Percentiles rank a stretch among this genome's conserved stretches.
phyloP scores from a whole-genome alignment of 2,888 invertebrate genomes.

The Agrochola lychnidis region DNA sequence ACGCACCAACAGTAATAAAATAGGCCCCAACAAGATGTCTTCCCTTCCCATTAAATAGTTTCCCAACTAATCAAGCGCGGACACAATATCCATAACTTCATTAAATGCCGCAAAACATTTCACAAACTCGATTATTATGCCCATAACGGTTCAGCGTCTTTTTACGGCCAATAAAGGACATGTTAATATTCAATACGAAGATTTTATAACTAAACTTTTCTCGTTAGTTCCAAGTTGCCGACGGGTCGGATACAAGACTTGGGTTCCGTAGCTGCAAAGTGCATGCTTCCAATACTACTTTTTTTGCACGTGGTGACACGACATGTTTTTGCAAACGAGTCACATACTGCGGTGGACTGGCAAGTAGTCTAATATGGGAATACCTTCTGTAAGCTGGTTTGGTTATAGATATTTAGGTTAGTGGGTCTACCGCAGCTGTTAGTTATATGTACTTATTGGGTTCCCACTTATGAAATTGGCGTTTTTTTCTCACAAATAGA shows the following conservation, averaged over 20 bases:
- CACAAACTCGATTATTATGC: slow-evolving; percentile 77
- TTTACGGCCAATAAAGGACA: slow-evolving; percentile 83
- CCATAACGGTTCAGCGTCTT: slow-evolving; percentile 74
- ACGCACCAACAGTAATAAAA: slow-evolving; percentile 51
- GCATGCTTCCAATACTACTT: slow-evolving; percentile 58
- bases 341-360: slow-evolving; percentile 53
- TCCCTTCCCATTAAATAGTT: slow-evolving; percentile 62
- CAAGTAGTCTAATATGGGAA: slow-evolving; percentile 42
- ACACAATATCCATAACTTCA: slow-evolving; percentile 70
- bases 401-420: slow-evolving; percentile 11
- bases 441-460: too few species aligned
- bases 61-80: slow-evolving; percentile 71
- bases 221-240: slow-evolving; percentile 79
- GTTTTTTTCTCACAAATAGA: too few species aligned
- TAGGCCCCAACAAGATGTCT: slow-evolving; percentile 44
- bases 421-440: neutral
- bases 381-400: slow-evolving; percentile 36
- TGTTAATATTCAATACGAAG: slow-evolving; percentile 87
- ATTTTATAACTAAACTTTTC: slow-evolving; percentile 86
- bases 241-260: slow-evolving; percentile 72
- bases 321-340: slow-evolving; percentile 57
- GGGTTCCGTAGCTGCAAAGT: slow-evolving; percentile 54
- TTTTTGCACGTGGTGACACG: slow-evolving; percentile 50
- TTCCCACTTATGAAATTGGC: too few species aligned
- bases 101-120: slow-evolving; percentile 70